phyloP scores from a whole-genome alignment of 2,797 vertebrate genomes.

The Brachyrhaphis roseni region DNA sequence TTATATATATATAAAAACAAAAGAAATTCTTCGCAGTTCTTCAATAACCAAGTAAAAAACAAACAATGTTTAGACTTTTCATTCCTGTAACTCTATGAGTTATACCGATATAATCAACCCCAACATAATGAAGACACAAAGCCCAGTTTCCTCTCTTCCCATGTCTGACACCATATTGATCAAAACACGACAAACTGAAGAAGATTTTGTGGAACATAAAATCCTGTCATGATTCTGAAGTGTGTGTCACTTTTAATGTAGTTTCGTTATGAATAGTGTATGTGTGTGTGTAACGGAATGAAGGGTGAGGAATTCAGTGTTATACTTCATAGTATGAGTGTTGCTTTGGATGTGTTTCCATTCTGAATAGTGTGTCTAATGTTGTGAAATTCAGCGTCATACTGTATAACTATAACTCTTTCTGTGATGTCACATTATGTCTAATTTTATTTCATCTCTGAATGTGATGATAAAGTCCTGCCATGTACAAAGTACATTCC shows the following conservation, averaged over 20 bases:
- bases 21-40: not conserved
- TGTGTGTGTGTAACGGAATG: not conserved
- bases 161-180: not conserved
- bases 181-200: not conserved
- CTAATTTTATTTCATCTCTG: not conserved
- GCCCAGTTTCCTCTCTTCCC: not conserved
- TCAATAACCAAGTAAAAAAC: not conserved
- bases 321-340: not conserved
- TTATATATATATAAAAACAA: not conserved
- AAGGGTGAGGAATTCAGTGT: not conserved
- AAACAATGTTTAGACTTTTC: not conserved
- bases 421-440: not conserved
- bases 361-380: not conserved
- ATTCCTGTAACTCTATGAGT: not conserved
- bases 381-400: not conserved
- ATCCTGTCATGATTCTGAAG: not conserved
- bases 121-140: not conserved
- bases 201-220: not conserved
- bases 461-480: not conserved
- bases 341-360: not conserved
- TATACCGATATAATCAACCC: not conserved
- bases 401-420: not conserved
- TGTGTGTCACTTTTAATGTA: not conserved
- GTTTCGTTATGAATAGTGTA: not conserved
- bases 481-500: not conserved